A percentile compares a stretch with the other conserved stretches of the same genome.
Conservation (phyloP, 2,888 invertebrate species). For the Uloborus plumipes region DNA sequence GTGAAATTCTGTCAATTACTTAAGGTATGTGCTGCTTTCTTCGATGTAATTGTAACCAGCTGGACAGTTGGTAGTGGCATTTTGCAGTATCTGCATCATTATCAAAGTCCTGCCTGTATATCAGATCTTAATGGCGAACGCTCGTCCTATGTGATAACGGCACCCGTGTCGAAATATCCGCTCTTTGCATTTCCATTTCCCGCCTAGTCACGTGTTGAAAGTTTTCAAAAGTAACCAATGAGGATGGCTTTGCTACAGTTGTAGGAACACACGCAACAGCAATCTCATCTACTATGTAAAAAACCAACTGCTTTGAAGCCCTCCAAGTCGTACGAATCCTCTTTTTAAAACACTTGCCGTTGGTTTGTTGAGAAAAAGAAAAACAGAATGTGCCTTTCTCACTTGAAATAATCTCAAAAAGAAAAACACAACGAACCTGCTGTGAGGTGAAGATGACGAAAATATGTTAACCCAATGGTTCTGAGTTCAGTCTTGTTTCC, state of each 20-base stretch:
- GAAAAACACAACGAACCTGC: slow-evolving; percentile 49
- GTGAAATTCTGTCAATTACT: slow-evolving; percentile 14
- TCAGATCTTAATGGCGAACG: slow-evolving; percentile 25
- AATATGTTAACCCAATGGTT: slow-evolving; percentile 1
- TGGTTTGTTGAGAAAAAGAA: slow-evolving; percentile 34
- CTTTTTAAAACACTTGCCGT: slow-evolving; percentile 1
- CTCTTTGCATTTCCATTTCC: slow-evolving; percentile 46
- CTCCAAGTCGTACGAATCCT: slow-evolving; percentile 14
- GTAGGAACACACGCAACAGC: too few species aligned
- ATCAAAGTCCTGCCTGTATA: slow-evolving; percentile 31
- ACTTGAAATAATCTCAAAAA: slow-evolving; percentile 32
- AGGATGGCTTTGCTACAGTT: neutral
- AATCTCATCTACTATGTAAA: too few species aligned
- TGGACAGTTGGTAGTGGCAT: slow-evolving; percentile 17
- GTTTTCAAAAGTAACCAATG: slow-evolving; percentile 5
- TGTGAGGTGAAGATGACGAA: slow-evolving; percentile 14
- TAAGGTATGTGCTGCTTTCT: slow-evolving; percentile 12
- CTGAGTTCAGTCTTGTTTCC: neutral
- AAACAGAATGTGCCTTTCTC: slow-evolving; percentile 53
- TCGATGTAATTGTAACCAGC: neutral
- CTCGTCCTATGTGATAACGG: slow-evolving; percentile 39
- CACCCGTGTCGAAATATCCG: slow-evolving; percentile 17
- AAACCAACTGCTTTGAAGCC: slow-evolving; percentile 21
- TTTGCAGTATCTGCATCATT: slow-evolving; percentile 22
- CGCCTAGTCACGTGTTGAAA: slow-evolving; percentile 36